phyloP scores from a whole-genome alignment of 2,113 vertebrate species.

The Otus sunia region DNA sequence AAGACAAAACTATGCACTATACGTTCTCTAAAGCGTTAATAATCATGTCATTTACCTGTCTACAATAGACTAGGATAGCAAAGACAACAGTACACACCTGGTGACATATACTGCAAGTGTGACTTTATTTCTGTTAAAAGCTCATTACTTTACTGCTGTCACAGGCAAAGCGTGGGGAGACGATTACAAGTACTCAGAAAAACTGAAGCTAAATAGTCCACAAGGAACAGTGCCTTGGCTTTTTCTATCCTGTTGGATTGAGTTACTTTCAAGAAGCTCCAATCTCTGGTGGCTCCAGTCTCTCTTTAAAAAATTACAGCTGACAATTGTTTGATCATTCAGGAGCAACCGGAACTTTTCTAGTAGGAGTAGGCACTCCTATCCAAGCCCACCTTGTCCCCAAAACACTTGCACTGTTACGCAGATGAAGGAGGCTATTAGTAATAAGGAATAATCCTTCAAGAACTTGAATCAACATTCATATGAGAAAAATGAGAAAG shows the following conservation, averaged over 20 bases:
- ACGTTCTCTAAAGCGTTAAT: not conserved
- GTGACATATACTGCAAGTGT: not conserved
- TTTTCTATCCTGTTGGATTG: not conserved
- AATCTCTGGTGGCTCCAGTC: not conserved
- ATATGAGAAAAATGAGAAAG: not conserved
- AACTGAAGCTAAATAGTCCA: not conserved
- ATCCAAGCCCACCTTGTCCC: not conserved
- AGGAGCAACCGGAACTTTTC: not conserved
- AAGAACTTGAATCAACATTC: not conserved
- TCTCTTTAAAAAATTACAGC: not conserved
- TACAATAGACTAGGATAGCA: not conserved
- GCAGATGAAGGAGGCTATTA: not conserved
- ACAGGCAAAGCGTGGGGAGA: not conserved
- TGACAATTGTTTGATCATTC: not conserved
- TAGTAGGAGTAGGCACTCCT: not conserved
- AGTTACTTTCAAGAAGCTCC: not conserved
- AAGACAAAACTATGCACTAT: not conserved
- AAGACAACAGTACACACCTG: not conserved
- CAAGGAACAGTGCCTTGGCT: not conserved
- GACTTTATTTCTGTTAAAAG: not conserved
- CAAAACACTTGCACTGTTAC: not conserved
- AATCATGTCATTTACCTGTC: not conserved
- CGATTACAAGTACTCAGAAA: not conserved
- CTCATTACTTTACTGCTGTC: not conserved
- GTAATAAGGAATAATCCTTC: not conserved